Base-by-base conservation (phyloP, 2,888 invertebrate genomes). In the Meliscaeva auricollis region DNA sequence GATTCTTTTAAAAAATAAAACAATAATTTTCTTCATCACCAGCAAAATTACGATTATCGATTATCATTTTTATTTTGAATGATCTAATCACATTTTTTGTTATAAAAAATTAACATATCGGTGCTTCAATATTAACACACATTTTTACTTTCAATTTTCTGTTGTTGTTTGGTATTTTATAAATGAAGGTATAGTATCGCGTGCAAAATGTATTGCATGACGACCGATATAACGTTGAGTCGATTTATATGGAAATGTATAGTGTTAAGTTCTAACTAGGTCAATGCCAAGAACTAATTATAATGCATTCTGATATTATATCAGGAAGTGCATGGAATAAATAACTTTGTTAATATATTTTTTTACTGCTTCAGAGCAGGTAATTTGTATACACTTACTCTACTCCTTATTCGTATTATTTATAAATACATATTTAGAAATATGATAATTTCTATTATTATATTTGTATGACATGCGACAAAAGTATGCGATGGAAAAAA, bases 271-370 rank as follows among this genome's bases (percentile, higher is more conserved):
- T 44, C 35, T 11, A 81, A 75, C 30, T 76, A 64, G 81, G 81
- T 81, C 81, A 81, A 70, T 81, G 81, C 35, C 64, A 64, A n/a
- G 41, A 70, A 58, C 15, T 70, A 81, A 75, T 58, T 48, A 22
- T 70, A 64, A 56, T 54, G 52, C 38, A 38, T 38, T 38, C 13
- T 3, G 11, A 9, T 38, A 3, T 38, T 38, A 38, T 38, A 6
- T 38, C 38, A 38, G 38, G 38, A 38, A 38, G 11, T 38, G 13
- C 13, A 6, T 38, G 3, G 9, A 38, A 38, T n/a, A 46, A 17
- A 17, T 15, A 11, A 38, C 38, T 38, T 26, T 26, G 4, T 26
- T 26, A 26, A 26, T n/a, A n/a, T n/a, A 26, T 26, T 3, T 26
- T 26, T 26, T 26, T 26, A 26, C 3, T 26, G 4, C 26, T 26